These are phyloP conservation scores for Centroberyx gerrardi DNA, from an alignment of 2,797 vertebrate genomes.

Conservation along the genomic window DNA sequence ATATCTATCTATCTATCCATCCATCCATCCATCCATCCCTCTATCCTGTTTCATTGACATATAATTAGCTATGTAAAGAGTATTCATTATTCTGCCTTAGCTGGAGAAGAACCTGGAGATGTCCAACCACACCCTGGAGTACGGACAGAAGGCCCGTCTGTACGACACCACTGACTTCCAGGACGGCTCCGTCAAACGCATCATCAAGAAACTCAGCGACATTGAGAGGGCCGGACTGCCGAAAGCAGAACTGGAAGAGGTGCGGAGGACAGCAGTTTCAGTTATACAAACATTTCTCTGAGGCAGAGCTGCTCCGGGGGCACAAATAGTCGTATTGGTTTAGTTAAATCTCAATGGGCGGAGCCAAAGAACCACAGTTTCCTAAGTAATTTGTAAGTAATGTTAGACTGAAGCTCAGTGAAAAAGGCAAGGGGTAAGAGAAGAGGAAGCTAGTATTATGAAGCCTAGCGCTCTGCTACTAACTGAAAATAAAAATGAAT, in stretches of 20 bases:
- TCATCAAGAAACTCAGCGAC: conserved; percentile 93
- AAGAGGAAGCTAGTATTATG: too few species aligned
- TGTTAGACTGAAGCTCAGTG: too few species aligned
- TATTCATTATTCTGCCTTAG: conserved; percentile 75
- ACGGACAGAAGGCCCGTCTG: conserved; percentile 86
- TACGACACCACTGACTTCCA: conserved; percentile 93
- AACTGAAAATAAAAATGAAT: too few species aligned
- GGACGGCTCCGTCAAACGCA: conserved; percentile 86
- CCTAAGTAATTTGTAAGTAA: too few species aligned
- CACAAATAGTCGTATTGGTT: not conserved
- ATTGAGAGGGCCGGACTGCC: conserved; percentile 91
- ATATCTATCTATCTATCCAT: conserved; percentile 14
- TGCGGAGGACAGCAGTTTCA: conserved; percentile 59
- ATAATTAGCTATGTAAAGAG: not conserved
- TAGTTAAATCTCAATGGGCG: not conserved
- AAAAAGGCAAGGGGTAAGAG: too few species aligned
- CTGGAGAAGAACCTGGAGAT: conserved; percentile 90
- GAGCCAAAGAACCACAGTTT: too few species aligned
- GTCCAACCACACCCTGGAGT: conserved; percentile 91
- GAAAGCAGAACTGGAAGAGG: conserved; percentile 89
- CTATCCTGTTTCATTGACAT: too few species aligned
- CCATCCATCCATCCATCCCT: not conserved
- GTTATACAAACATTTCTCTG: not conserved
- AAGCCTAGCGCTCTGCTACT: too few species aligned
- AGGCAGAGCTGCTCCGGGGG: too few species aligned